Conservation (phyloP, 2,797 vertebrate species). For the Dallia pectoralis region DNA sequence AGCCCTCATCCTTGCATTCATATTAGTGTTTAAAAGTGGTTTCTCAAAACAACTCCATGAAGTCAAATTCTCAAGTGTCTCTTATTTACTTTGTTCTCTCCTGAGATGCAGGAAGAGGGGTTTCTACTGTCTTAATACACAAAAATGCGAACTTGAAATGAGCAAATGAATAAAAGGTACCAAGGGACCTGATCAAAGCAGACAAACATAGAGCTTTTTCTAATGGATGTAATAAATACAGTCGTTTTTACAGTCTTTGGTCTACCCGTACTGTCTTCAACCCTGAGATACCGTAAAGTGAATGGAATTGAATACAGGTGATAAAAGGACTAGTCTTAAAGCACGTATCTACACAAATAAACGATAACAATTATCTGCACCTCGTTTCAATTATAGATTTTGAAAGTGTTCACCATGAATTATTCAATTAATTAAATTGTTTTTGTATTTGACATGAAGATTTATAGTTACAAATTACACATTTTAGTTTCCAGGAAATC, state of each 20-base stretch:
- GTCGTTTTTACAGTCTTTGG: neutral
- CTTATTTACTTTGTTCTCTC: constrained; percentile 20
- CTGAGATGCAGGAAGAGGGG: constrained; percentile 5
- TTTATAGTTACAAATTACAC: neutral
- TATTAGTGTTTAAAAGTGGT: constrained; percentile 8
- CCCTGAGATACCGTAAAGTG: neutral
- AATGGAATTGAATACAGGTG: neutral
- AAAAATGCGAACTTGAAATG: constrained; percentile 17
- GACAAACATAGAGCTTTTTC: constrained; percentile 12
- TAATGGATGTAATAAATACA: constrained; percentile 9
- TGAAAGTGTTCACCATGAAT: too few species aligned
- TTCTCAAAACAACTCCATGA: constrained; percentile 19
- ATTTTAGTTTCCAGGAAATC: too few species aligned
- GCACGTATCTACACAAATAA: neutral
- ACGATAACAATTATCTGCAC: neutral
- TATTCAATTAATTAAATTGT: too few species aligned
- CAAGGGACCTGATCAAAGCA: constrained; percentile 34
- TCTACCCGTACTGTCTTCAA: neutral
- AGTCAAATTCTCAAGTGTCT: constrained; percentile 19
- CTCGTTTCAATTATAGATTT: too few species aligned
- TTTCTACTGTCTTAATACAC: constrained; percentile 14
- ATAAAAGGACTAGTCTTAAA: neutral
- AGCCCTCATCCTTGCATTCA: neutral
- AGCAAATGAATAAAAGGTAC: constrained; percentile 28
- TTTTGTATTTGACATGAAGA: too few species aligned